phyloP scores from a whole-genome alignment of 2,797 vertebrate genomes.

The Neomorphus geoffroyi region DNA sequence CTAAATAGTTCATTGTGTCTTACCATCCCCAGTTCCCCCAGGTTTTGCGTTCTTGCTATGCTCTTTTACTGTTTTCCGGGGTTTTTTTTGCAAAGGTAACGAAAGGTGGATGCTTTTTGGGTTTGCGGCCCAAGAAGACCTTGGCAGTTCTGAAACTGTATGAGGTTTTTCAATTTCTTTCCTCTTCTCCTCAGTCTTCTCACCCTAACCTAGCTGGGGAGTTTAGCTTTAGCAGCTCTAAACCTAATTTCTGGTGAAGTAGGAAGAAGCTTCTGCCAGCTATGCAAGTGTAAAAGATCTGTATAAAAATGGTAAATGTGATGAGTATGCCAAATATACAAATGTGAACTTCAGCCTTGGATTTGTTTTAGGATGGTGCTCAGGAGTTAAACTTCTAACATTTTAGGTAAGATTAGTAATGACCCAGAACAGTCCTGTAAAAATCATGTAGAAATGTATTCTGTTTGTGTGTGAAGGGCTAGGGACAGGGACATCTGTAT shows the following conservation, averaged over 20 bases:
- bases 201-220: fast-evolving
- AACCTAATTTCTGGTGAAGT: not conserved
- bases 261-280: not conserved
- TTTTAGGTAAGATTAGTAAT: not conserved
- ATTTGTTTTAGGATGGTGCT: not conserved
- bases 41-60: not conserved
- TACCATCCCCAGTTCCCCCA: too few species aligned
- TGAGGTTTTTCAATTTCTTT: not conserved
- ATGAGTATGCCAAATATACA: not conserved
- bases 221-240: not conserved
- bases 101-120: not conserved
- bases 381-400: not conserved
- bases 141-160: not conserved
- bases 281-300: not conserved
- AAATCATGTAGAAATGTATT: not conserved
- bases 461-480: not conserved
- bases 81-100: not conserved
- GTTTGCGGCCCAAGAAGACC: not conserved
- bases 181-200: not conserved
- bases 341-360: not conserved
- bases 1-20: not conserved
- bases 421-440: not conserved
- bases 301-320: not conserved
- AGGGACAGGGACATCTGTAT: not conserved
- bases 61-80: not conserved